phyloP scores from a whole-genome alignment of 2,888 invertebrate species.

The Thysanoteuthis rhombus region DNA sequence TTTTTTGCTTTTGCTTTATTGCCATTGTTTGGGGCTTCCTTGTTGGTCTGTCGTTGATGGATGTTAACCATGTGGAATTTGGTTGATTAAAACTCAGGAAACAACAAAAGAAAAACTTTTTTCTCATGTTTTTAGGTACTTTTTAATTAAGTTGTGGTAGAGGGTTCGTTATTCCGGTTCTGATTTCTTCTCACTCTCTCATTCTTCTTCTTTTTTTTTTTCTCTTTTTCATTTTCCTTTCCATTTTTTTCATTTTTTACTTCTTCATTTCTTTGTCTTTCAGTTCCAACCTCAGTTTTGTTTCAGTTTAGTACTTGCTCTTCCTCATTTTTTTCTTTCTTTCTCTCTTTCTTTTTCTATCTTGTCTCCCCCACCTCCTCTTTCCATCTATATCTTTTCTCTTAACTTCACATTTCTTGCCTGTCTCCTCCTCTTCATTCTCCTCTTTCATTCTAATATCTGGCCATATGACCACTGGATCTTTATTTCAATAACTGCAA shows the following conservation, averaged over 20 bases:
- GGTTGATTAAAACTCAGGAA: not conserved
- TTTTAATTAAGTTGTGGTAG: not conserved
- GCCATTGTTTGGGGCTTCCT: not conserved
- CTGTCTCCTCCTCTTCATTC: not conserved
- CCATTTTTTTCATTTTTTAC: not conserved
- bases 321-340: not conserved
- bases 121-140: not conserved
- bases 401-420: not conserved
- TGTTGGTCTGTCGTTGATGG: not conserved
- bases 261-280: not conserved
- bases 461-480: not conserved
- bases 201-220: no score
- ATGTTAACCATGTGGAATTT: not conserved
- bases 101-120: not conserved
- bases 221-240: no score
- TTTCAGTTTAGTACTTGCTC: not conserved
- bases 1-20: not conserved
- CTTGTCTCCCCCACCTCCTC: not conserved
- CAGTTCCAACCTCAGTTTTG: not conserved
- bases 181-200: no score
- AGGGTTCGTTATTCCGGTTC: no score
- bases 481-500: constrained; percentile 12
- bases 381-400: no score
- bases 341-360: not conserved
- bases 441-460: not conserved